Percentiles rank a stretch among this genome's conserved stretches.
These are phyloP conservation scores for Lasioglossum vierecki DNA, from an alignment of 2,888 invertebrate genomes.

Conservation along the genomic window DNA sequence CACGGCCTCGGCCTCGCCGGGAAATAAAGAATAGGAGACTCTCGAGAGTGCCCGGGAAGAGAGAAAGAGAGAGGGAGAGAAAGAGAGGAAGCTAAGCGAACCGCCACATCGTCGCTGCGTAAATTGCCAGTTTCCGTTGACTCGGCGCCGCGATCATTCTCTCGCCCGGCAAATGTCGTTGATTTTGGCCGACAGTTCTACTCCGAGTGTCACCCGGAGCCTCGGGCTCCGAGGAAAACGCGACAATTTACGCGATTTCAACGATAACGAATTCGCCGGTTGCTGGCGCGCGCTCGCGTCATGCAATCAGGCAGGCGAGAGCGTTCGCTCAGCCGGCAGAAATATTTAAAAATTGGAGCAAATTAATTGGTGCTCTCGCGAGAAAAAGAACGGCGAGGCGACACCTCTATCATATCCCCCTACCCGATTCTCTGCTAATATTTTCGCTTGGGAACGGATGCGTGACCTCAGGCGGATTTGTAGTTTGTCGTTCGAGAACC, in stretches of 20 bases:
- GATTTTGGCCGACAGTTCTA: not conserved
- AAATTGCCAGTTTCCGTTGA: not conserved
- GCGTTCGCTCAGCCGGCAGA: not conserved
- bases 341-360: slow-evolving; percentile 15
- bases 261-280: not conserved
- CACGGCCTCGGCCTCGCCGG: not conserved
- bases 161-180: not conserved
- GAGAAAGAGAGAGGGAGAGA: not conserved
- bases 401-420: not conserved
- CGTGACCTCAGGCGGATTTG: not conserved
- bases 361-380: not conserved
- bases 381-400: not conserved
- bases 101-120: not conserved
- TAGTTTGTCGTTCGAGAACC: not conserved
- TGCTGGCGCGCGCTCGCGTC: not conserved
- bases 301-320: slow-evolving; percentile 5
- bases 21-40: slow-evolving; percentile 1
- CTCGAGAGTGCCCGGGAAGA: not conserved
- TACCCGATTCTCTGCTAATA: not conserved
- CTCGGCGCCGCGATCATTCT: not conserved
- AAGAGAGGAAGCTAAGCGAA: not conserved
- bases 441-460: not conserved
- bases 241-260: slow-evolving; percentile 6
- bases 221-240: not conserved
- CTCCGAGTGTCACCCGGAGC: not conserved